Evolutionary conservation across 1,140 invertebrate genomes (phyloP).

Genomic region (Neodiprion fabricii): DNA sequence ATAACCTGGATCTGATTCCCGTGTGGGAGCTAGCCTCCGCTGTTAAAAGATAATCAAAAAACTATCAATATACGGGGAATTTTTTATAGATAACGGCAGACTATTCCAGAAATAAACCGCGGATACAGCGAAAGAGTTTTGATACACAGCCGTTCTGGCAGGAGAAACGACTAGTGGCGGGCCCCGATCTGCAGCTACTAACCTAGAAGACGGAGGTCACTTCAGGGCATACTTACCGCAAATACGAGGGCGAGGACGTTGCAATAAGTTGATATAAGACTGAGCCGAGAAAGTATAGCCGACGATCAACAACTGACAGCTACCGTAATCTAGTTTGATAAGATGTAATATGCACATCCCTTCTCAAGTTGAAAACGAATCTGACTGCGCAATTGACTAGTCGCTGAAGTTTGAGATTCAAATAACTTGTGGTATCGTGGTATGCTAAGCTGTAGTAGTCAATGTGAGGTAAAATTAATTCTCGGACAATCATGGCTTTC

Average conservation of each 20-base stretch:
- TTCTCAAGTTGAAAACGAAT: neutral
- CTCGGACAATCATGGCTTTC: neutral
- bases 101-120: neutral
- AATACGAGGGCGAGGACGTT: neutral
- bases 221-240: neutral
- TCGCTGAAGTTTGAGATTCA: neutral
- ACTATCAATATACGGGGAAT: neutral
- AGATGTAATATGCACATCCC: neutral
- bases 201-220: neutral
- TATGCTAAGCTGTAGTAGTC: neutral
- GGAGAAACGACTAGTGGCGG: neutral
- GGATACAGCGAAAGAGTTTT: neutral
- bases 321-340: neutral
- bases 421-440: neutral
- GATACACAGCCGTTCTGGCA: neutral
- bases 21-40: neutral
- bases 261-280: neutral
- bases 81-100: neutral
- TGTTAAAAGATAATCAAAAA: neutral
- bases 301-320: neutral
- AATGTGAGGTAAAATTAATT: neutral
- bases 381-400: neutral
- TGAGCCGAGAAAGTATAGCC: neutral
- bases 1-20: no score
- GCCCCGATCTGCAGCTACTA: neutral